These are phyloP conservation scores for Mormyrus lacerda DNA, from an alignment of 2,113 vertebrate species.

Conservation along the genomic window DNA sequence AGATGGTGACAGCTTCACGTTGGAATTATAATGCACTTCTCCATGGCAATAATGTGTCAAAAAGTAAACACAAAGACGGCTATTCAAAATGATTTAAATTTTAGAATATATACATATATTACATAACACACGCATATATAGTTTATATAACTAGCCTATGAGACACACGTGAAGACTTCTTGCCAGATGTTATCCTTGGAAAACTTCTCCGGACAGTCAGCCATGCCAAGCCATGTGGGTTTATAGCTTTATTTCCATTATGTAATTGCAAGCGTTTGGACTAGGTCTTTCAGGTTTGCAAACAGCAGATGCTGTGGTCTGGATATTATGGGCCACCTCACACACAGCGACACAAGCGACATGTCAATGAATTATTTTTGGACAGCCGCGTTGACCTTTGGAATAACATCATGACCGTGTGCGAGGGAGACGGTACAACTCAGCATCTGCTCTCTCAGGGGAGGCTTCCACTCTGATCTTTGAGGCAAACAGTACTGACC, in stretches of 20 bases:
- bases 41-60: neutral
- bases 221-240: neutral
- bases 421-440: neutral
- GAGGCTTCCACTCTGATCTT: neutral
- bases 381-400: neutral
- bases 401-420: neutral
- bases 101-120: neutral
- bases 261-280: conserved; percentile 4
- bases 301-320: neutral
- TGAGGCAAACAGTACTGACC: neutral
- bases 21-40: neutral
- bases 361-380: neutral
- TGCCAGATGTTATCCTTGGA: conserved; percentile 9
- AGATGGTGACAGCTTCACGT: neutral
- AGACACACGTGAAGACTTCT: neutral
- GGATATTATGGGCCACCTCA: neutral
- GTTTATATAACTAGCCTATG: neutral
- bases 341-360: neutral
- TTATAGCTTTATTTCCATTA: conserved; percentile 8
- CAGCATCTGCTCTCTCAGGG: neutral
- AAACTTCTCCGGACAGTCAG: neutral
- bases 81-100: neutral
- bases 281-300: neutral
- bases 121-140: neutral
- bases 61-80: neutral